phyloP scores from a whole-genome alignment of 2,797 vertebrate genomes.

The Oreortyx pictus region DNA sequence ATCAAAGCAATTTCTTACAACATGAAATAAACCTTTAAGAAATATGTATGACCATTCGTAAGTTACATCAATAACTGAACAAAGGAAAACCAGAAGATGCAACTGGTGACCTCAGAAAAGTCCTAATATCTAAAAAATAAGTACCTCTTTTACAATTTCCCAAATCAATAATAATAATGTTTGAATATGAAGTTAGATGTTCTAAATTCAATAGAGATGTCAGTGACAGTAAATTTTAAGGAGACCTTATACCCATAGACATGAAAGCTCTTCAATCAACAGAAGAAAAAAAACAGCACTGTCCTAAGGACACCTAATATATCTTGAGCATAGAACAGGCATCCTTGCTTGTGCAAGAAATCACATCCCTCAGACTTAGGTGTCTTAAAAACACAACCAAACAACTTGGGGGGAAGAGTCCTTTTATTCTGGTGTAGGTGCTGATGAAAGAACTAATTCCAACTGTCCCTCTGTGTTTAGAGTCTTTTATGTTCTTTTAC shows the following conservation, averaged over 20 bases:
- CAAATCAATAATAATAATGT: slow-evolving; percentile 76
- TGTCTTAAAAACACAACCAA: slow-evolving; percentile 6
- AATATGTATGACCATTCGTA: slow-evolving; percentile 45
- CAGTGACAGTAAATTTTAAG: slow-evolving; percentile 71
- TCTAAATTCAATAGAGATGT: slow-evolving; percentile 70
- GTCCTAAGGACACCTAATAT: slow-evolving; percentile 13
- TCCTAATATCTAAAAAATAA: slow-evolving; percentile 71
- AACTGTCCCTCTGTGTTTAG: not conserved
- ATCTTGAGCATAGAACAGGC: not conserved
- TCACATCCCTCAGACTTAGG: not conserved
- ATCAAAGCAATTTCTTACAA: slow-evolving; percentile 56
- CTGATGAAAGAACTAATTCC: not conserved
- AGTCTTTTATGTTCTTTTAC: not conserved
- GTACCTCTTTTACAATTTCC: slow-evolving; percentile 65
- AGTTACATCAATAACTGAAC: slow-evolving; percentile 57
- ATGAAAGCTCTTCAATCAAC: slow-evolving; percentile 56
- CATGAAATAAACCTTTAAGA: slow-evolving; percentile 58
- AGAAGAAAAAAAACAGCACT: slow-evolving; percentile 17
- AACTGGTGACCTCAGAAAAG: slow-evolving; percentile 68
- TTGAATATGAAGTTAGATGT: slow-evolving; percentile 69
- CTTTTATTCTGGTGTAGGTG: slow-evolving; percentile 10
- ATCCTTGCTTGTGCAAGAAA: slow-evolving; percentile 23
- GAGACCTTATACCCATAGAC: slow-evolving; percentile 49
- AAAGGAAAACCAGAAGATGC: slow-evolving; percentile 61
- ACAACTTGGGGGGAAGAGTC: not conserved